These are phyloP conservation scores for Streptopelia turtur DNA, from an alignment of 2,797 vertebrate species.

Conservation along the genomic window DNA sequence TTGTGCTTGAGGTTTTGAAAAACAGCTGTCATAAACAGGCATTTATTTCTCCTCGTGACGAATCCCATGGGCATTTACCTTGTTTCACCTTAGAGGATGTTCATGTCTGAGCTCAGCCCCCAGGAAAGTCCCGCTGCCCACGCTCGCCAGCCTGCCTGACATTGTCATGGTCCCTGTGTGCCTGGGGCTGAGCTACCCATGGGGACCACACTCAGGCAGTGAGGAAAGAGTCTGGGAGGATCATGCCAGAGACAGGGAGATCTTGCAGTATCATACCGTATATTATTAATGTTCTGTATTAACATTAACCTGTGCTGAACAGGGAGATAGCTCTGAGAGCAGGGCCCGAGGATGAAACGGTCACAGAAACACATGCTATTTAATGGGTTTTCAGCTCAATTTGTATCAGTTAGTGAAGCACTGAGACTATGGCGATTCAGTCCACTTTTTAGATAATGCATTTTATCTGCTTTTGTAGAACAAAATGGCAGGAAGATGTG, in stretches of 20 bases:
- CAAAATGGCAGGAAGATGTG: too few species aligned
- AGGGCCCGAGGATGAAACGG: neutral
- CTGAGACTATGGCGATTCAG: neutral
- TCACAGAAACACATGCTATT: neutral
- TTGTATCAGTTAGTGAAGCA: neutral
- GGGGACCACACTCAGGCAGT: neutral
- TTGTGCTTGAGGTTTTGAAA: neutral
- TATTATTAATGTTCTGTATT: neutral
- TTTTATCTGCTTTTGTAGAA: neutral
- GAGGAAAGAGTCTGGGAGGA: neutral
- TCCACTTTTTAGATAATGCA: neutral
- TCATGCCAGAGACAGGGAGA: neutral
- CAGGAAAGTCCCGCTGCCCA: neutral
- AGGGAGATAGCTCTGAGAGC: fast-evolving
- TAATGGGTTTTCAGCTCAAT: neutral
- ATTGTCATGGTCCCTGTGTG: fast-evolving
- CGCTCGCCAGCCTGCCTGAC: fast-evolving
- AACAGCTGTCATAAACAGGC: neutral
- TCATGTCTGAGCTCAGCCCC: neutral
- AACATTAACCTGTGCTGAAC: neutral
- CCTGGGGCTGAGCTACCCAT: fast-evolving
- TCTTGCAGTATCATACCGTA: neutral
- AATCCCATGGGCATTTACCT: neutral
- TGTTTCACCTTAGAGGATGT: neutral
- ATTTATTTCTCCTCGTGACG: neutral